Percentiles rank a stretch among this genome's conserved stretches.
Evolutionary conservation across 2,113 vertebrate genomes (phyloP).

Genomic region (Pavo muticus): DNA sequence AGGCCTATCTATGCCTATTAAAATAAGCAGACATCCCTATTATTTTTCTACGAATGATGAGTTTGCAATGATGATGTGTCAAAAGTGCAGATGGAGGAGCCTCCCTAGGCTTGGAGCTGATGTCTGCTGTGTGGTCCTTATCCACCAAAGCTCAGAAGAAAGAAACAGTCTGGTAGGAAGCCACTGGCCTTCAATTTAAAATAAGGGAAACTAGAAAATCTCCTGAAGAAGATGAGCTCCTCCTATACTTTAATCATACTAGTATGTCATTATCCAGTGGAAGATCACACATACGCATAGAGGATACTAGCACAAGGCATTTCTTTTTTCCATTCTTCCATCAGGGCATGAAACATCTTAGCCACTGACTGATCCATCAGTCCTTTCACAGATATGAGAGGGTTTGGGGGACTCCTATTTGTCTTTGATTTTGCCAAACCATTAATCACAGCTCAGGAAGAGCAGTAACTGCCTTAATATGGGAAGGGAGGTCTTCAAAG

Average conservation of each 20-base stretch:
- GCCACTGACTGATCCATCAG: neutral
- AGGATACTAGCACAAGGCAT: neutral
- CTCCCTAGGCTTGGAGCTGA: accelerated
- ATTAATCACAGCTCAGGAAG: neutral
- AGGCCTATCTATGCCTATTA: neutral
- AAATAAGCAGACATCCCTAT: neutral
- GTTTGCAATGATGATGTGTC: neutral
- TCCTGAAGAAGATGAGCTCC: neutral
- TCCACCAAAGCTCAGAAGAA: neutral
- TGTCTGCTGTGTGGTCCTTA: neutral
- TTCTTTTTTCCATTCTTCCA: neutral
- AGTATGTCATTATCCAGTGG: neutral
- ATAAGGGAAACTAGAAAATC: neutral
- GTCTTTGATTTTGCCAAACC: neutral
- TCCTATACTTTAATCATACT: neutral
- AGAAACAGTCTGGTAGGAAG: neutral
- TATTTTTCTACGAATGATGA: neutral
- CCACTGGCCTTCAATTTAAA: neutral
- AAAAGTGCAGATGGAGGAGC: neutral
- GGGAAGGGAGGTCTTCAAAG: neutral
- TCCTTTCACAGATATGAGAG: accelerated
- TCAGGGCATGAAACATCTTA: neutral
- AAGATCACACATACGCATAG: neutral
- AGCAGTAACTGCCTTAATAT: neutral
- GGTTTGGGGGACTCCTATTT: neutral